Evolutionary conservation across 2,888 invertebrate genomes (phyloP).

Genomic region (Ochropleura leucogaster): DNA sequence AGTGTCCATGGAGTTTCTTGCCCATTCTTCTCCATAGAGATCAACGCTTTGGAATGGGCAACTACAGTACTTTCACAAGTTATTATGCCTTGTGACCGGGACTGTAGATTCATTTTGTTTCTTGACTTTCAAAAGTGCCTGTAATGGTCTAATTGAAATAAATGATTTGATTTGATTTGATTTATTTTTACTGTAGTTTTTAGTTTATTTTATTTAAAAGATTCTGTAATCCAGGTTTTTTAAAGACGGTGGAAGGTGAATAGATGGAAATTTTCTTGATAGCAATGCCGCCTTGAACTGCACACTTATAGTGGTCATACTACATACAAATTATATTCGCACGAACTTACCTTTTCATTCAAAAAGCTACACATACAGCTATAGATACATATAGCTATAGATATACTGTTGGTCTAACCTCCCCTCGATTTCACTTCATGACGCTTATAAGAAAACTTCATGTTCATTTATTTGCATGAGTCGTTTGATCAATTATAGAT

Average conservation of each 20-base stretch:
- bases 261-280: no score
- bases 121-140: no score
- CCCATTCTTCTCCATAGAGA: no score
- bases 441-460: constrained; percentile 1
- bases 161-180: no score
- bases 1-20: no score
- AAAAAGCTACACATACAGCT: not conserved
- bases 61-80: no score
- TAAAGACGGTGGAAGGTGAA: not conserved
- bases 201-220: not conserved
- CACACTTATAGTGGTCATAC: not conserved
- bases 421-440: constrained; percentile 22
- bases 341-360: not conserved
- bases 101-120: no score
- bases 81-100: no score
- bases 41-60: no score
- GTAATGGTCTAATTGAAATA: no score
- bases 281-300: no score
- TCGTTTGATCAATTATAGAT: not conserved
- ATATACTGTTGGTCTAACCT: not conserved
- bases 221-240: not conserved
- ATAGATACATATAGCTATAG: not conserved
- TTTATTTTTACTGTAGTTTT: no score
- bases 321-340: not conserved
- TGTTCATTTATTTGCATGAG: not conserved